Conservation (phyloP, 1,140 invertebrate species). For the Camponotus pennsylvanicus region DNA sequence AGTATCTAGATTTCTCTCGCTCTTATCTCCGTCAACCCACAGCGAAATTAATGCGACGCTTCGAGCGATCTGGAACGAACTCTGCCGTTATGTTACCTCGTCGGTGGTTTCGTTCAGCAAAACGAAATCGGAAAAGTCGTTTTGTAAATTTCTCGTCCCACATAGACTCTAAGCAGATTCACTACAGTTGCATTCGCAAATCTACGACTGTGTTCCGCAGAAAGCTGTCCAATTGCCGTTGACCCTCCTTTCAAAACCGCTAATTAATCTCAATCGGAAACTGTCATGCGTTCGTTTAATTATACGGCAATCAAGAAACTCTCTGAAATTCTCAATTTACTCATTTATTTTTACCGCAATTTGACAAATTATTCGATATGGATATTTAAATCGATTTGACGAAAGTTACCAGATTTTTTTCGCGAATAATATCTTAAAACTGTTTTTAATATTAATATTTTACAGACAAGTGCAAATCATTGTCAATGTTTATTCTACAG, state of each 20-base stretch:
- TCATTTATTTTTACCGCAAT: neutral
- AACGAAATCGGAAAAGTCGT: neutral
- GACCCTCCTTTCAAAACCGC: neutral
- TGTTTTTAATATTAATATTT: neutral
- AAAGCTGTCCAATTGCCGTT: neutral
- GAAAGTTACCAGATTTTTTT: neutral
- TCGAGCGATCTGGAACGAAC: neutral
- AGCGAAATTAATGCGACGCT: conserved; percentile 31
- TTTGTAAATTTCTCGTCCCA: neutral
- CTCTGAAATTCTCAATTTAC: conserved; percentile 19
- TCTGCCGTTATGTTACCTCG: conserved; percentile 2
- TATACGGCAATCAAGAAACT: neutral
- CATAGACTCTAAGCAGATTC: neutral
- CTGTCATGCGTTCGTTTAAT: neutral
- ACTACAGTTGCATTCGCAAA: neutral
- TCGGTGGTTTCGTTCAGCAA: neutral
- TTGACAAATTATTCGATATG: conserved; percentile 22
- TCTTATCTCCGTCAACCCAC: neutral
- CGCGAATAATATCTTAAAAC: neutral
- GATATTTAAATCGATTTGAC: neutral
- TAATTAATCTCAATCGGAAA: conserved; percentile 9
- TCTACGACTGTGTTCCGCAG: neutral
- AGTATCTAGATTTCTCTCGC: neutral
- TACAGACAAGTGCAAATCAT: neutral
- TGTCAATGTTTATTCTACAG: neutral